Base-by-base conservation (phyloP, 2,888 invertebrate genomes). In the Elysia crispata region DNA sequence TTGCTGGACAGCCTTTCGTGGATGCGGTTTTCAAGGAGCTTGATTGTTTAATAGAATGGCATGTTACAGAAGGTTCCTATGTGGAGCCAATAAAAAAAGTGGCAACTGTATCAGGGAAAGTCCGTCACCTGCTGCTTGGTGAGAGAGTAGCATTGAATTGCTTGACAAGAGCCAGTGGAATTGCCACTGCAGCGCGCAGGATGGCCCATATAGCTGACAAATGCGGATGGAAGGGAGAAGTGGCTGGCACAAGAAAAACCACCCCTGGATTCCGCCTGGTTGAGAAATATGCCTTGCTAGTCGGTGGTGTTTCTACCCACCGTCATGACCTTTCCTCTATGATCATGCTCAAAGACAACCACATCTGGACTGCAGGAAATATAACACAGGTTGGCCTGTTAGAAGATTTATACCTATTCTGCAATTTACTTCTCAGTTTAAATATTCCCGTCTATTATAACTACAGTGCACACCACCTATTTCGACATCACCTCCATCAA, bases 261-360 rank as follows among this genome's bases (percentile, higher is more conserved):
- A 93, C 93, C 0, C 93, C 93, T 11, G 93, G 93, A 0, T 93
- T 93, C 85, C 87, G 93, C 77, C 77, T 92, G 82, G 92, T 92
- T 0, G 93, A 93, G 84, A 93, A 93, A 82, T 93, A 93, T 86
- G 90, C 92, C 1, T 83, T 93, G 33, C 76, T 92, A 3, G 90
- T 93, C 0, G 93, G 92, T 0, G 93, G 93, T 0, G 88, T 91
- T 18, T 89, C 90, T 18, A 91, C 91, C 0, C 93, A 93, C 86
- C 86, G 93, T 20, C 91, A 91, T 80, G 92, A 92, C 82, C 84
- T 93, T 67, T 92, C 92, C 0, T 89, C 91, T 15, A 92, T 93
- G 92, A 89, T 93, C 1, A 93, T 93, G 92, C 85, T 93, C 75
- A 93, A 93, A 84, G 93, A 93, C 82, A 93, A 93, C 83, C 93